Conservation (phyloP, 2,113 vertebrate species). For the Pygoscelis adeliae region DNA sequence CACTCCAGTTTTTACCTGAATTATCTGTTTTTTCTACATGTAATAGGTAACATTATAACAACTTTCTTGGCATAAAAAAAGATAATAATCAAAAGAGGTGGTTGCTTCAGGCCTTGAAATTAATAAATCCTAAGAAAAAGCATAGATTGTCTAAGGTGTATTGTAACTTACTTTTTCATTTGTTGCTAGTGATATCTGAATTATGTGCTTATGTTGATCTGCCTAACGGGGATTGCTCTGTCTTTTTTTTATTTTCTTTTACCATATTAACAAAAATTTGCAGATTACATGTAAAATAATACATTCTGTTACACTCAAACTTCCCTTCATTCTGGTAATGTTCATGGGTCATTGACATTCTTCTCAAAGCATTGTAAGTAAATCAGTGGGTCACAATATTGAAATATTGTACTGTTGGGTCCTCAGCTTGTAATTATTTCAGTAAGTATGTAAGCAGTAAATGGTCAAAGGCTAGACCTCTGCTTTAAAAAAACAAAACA, state of each 20-base stretch:
- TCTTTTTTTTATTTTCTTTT: not conserved
- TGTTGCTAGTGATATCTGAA: not conserved
- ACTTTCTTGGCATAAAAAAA: not conserved
- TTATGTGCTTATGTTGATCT: not conserved
- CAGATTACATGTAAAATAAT: not conserved
- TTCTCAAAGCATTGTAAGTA: not conserved
- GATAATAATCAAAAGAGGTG: not conserved
- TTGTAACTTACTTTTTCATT: not conserved
- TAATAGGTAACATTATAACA: not conserved
- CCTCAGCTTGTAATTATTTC: not conserved
- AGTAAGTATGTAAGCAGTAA: not conserved
- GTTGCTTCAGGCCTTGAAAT: not conserved
- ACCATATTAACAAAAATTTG: not conserved
- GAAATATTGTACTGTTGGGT: not conserved
- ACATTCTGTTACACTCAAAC: not conserved
- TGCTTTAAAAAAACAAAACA: not conserved
- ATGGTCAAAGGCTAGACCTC: not conserved
- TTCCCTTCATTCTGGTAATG: not conserved
- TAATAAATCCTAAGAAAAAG: not conserved
- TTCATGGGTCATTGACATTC: not conserved
- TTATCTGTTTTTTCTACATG: not conserved
- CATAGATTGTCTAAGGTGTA: not conserved
- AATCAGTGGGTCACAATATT: not conserved
- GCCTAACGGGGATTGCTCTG: not conserved
- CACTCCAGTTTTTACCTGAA: not conserved